These are phyloP conservation scores for Sebastiscus tertius DNA, from an alignment of 2,797 vertebrate genomes.

Conservation along the genomic window DNA sequence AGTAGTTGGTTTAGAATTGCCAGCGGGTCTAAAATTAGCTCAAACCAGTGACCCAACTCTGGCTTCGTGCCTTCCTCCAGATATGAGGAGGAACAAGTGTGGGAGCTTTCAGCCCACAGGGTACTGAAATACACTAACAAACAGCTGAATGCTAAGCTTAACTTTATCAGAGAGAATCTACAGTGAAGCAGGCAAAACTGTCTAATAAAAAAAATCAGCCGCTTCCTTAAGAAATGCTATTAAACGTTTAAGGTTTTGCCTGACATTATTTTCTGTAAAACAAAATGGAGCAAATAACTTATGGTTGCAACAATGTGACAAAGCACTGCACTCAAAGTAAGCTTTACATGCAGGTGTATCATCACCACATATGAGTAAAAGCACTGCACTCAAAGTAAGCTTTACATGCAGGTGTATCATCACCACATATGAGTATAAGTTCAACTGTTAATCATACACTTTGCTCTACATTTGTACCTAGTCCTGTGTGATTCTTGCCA, in stretches of 20 bases:
- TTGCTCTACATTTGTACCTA: neutral
- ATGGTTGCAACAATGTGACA: neutral
- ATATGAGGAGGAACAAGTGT: slow-evolving; percentile 67
- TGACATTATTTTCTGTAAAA: slow-evolving; percentile 9
- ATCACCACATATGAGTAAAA: neutral
- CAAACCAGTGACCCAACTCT: slow-evolving; percentile 66
- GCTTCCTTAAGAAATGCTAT: neutral
- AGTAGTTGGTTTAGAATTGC: slow-evolving; percentile 55
- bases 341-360: neutral
- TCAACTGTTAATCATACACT: neutral
- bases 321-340: neutral
- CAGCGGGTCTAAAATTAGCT: slow-evolving; percentile 69
- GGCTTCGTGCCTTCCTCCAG: slow-evolving; percentile 58
- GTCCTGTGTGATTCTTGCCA: neutral
- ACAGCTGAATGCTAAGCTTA: slow-evolving; percentile 36
- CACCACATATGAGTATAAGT: neutral
- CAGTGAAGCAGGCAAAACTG: neutral
- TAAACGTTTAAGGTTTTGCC: neutral
- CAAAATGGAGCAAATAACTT: neutral
- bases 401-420: neutral
- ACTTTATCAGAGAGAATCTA: slow-evolving; percentile 8
- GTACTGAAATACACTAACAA: slow-evolving; percentile 60
- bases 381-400: neutral
- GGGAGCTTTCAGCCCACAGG: slow-evolving; percentile 67
- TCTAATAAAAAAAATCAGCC: neutral